Evolutionary conservation across 2,888 invertebrate genomes (phyloP).

Genomic region (Apotomis betuletana): DNA sequence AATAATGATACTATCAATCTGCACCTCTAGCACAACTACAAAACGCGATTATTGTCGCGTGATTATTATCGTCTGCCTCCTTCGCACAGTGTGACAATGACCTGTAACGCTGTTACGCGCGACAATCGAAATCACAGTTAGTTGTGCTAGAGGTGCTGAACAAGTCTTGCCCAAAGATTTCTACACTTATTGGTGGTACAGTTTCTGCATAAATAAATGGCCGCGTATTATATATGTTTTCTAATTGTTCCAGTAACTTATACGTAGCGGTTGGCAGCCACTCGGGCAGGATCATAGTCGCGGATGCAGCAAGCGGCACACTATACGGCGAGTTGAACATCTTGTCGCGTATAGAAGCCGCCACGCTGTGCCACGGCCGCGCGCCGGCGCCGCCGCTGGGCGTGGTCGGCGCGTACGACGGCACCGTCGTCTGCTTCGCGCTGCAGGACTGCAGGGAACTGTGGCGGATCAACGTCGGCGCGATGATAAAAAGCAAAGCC

Average conservation of each 20-base stretch:
- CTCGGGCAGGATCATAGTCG: conserved; percentile 86
- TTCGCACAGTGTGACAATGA: too few relatives aligned
- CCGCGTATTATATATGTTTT: neutral
- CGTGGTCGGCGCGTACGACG: conserved; percentile 91
- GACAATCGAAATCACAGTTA: too few relatives aligned
- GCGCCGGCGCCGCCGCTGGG: conserved; percentile 65
- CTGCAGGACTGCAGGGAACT: conserved; percentile 77
- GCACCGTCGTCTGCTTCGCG: conserved; percentile 86
- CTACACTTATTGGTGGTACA: too few relatives aligned
- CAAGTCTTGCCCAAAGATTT: too few relatives aligned
- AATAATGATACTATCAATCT: too few relatives aligned
- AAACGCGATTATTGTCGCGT: too few relatives aligned
- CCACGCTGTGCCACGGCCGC: conserved; percentile 73
- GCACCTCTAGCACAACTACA: too few relatives aligned
- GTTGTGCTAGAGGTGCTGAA: too few relatives aligned
- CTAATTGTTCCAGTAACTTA: conserved; percentile 61
- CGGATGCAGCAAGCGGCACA: conserved; percentile 81
- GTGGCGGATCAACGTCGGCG: conserved; percentile 85
- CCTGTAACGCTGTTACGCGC: too few relatives aligned
- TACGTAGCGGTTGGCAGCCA: conserved; percentile 83
- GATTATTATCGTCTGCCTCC: too few relatives aligned
- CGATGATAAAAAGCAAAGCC: conserved; percentile 86
- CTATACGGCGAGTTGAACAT: conserved; percentile 78
- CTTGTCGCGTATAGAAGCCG: conserved; percentile 89
- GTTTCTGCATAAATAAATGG: too few relatives aligned